Percentiles rank a stretch among this genome's conserved stretches.
These are phyloP conservation scores for Cheumatopsyche charites DNA, from an alignment of 1,140 invertebrate genomes.

Conservation along the genomic window DNA sequence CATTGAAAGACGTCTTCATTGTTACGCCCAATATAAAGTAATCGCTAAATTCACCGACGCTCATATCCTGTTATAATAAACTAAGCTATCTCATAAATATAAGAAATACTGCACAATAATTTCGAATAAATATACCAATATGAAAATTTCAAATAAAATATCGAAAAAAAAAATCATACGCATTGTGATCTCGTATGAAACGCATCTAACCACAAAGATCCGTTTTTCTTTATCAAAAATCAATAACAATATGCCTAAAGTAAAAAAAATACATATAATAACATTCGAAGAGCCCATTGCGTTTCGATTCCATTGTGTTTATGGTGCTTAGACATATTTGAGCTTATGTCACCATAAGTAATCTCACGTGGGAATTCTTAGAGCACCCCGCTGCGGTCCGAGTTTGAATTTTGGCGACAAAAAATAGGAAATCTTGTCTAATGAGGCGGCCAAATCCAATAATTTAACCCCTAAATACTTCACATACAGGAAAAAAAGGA, in stretches of 20 bases:
- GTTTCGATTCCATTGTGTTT: conserved; percentile 6
- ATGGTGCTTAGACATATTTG: conserved; percentile 23
- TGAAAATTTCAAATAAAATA: background rate
- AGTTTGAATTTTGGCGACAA: background rate
- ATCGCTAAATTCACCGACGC: background rate
- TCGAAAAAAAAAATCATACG: conserved; percentile 1
- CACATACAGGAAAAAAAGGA: background rate
- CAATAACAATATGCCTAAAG: conserved; percentile 3
- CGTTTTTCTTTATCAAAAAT: conserved; percentile 2
- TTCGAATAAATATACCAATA: too few relatives aligned
- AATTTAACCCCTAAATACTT: conserved; percentile 36
- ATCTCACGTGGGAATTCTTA: conserved; percentile 40
- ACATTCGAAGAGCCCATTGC: background rate
- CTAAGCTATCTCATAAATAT: too few relatives aligned
- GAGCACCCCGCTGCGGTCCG: conserved; percentile 30
- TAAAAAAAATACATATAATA: background rate
- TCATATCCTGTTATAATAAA: conserved; percentile 11
- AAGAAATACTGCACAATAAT: too few relatives aligned
- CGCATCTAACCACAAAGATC: background rate
- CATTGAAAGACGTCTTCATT: conserved; percentile 1
- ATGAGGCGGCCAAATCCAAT: conserved; percentile 46
- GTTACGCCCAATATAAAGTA: conserved; percentile 12
- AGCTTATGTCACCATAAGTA: conserved; percentile 30
- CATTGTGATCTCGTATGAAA: background rate
- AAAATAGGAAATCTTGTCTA: conserved; percentile 39